Evolutionary conservation across 37 sponge, comb jelly and placozoan species (phyloP).

Genomic region (Halichondria panicea): DNA sequence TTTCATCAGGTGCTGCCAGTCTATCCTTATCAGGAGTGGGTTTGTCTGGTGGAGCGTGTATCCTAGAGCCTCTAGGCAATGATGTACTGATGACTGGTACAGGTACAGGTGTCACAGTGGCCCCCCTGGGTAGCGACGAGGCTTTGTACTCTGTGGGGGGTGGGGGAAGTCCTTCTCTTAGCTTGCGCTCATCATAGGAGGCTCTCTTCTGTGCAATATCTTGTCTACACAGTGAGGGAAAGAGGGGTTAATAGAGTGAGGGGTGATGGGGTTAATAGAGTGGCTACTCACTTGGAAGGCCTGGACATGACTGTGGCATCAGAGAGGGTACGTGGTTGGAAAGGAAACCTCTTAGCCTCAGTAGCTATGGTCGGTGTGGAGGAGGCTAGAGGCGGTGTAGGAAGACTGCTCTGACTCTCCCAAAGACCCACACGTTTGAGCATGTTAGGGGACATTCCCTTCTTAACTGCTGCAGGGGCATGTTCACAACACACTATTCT

Average conservation of each 20-base stretch:
- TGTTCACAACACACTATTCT: no score
- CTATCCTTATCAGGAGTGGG: no score
- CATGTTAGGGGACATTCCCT: slow-evolving; percentile 52
- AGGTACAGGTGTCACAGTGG: background rate
- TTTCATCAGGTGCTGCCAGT: background rate
- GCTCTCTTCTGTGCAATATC: slow-evolving; percentile 10
- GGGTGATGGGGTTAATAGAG: background rate
- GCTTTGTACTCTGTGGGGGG: background rate
- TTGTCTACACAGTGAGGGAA: background rate
- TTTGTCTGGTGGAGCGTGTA: no score
- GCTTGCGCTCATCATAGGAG: slow-evolving; percentile 31
- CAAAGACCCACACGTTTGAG: slow-evolving; percentile 36
- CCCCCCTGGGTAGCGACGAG: slow-evolving; percentile 28
- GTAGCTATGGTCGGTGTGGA: background rate
- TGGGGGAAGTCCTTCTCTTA: background rate
- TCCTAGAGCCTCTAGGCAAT: no score
- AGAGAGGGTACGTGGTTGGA: slow-evolving; percentile 28
- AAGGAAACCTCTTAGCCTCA: slow-evolving; percentile 27
- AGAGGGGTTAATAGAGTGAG: background rate
- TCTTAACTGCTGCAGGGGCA: slow-evolving; percentile 16
- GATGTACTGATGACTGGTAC: background rate
- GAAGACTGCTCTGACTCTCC: background rate
- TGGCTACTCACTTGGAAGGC: no score
- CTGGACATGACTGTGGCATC: no score
- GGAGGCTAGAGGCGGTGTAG: slow-evolving; percentile 3